Evolutionary conservation across 2,888 invertebrate genomes (phyloP), one percentile per base, ranked within the genome.

Genomic region (Itoplectis maculator): DNA sequence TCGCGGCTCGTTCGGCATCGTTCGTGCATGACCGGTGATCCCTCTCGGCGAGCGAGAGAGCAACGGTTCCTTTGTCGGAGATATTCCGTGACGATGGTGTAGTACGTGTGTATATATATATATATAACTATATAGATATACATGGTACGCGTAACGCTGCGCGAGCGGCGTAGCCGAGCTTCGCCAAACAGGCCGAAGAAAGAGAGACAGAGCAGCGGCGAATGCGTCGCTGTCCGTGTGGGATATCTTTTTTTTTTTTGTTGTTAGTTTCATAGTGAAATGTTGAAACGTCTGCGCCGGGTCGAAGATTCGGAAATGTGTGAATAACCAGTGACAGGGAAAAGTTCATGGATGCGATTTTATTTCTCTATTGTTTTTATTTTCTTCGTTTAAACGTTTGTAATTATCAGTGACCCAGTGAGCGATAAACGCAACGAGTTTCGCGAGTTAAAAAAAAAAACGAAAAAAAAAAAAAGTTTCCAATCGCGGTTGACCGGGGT

Each of bases 21-120:
- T 68, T 82, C 82, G 82, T 82, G 79, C 79, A 79, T 73, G 79
- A 68, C 76, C 82, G 82, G 61, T 51, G 47, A 68, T 74, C 61
- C 78, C 69, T 74, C 73, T 47, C 37, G 61, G 29, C 29, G 49
- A 63, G 78, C 76, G 76, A 61, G 74, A 75, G 75, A 74, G 79
- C 84, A 83, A 86, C 84, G 86, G 86, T 86, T 85, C 80, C 86
- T 86, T 86, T 84, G 86, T 86, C 84, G 86, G 86, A 83, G 83
- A 82, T 79, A 82, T 82, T 74, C 70, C 78, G 59, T 74, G 75
- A 70, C 74, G 69, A 79, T 65, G 40, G 65, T 75, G 61, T 40
- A 20, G 61, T 40, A 20, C 37, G 29, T 37, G n/a, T 45, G 42
- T 56, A 47, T 59, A 29, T 29, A 29, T 29, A 5, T 29, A 29